Percentiles rank a stretch among this genome's conserved stretches.
These are phyloP conservation scores for Chloebia gouldiae DNA, from an alignment of 2,113 vertebrate genomes.

Conservation along the genomic window DNA sequence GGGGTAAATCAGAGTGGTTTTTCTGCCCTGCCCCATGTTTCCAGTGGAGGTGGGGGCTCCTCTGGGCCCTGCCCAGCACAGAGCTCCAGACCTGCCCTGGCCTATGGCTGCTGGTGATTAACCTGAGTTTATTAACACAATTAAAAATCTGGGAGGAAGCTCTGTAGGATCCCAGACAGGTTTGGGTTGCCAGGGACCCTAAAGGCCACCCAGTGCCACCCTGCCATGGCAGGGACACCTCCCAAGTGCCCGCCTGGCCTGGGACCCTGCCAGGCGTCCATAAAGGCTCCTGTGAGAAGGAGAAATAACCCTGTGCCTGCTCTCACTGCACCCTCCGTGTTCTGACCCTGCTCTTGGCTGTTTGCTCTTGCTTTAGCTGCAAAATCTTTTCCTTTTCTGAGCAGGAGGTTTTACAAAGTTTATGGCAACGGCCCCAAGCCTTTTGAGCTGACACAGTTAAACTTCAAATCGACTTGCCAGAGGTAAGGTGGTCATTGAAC, in stretches of 20 bases:
- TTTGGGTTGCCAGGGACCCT: neutral
- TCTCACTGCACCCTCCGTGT: rapidly evolving
- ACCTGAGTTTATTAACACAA: rapidly evolving
- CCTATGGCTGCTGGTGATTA: rapidly evolving
- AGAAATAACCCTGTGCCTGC: too few species aligned
- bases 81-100: rapidly evolving
- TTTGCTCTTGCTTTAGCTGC: rapidly evolving
- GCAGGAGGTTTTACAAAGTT: conserved; percentile 83
- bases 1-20: too few species aligned
- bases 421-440: conserved; percentile 78
- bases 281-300: rapidly evolving
- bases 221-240: neutral
- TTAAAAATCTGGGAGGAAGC: rapidly evolving
- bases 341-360: rapidly evolving
- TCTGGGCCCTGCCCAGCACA: neutral
- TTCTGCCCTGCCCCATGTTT: neutral
- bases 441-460: conserved; percentile 78
- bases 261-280: neutral
- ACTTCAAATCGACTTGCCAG: conserved; percentile 85
- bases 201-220: neutral
- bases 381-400: neutral
- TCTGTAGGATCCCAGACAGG: rapidly evolving
- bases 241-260: neutral
- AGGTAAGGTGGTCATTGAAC: conserved; percentile 63
- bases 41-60: rapidly evolving